A percentile compares a stretch with the other conserved stretches of the same genome.
These are phyloP conservation scores for Oxystoma pomonae DNA, from an alignment of 2,888 invertebrate genomes.

Conservation along the genomic window DNA sequence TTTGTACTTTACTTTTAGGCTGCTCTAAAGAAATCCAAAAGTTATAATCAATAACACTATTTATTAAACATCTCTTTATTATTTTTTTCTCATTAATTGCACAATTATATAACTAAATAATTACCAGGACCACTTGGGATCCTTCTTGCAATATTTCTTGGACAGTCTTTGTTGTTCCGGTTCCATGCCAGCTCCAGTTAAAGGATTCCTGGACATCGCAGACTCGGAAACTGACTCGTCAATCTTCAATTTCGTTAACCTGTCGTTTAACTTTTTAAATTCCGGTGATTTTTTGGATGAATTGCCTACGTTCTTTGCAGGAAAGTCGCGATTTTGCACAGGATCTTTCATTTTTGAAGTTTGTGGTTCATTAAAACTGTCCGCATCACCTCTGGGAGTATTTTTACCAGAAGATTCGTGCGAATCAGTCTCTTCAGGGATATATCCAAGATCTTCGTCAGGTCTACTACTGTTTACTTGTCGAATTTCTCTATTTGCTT, in stretches of 20 bases:
- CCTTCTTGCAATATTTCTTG: constrained; percentile 25
- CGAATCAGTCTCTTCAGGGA: not conserved
- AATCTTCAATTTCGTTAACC: not conserved
- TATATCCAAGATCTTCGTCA: not conserved
- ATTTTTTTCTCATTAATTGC: too few relatives aligned
- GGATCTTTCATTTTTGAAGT: not conserved
- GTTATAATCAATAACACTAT: too few relatives aligned
- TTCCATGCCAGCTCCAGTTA: constrained; percentile 37
- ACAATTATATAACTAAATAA: too few relatives aligned
- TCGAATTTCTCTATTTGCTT: not conserved
- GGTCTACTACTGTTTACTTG: not conserved
- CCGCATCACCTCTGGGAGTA: not conserved
- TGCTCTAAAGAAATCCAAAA: too few relatives aligned
- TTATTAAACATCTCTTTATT: too few relatives aligned
- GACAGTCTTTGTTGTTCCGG: constrained; percentile 26
- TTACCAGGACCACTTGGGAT: constrained; percentile 32
- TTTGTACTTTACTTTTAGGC: too few relatives aligned
- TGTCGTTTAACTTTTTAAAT: not conserved
- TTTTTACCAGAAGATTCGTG: not conserved
- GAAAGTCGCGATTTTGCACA: not conserved
- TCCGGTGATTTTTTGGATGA: not conserved
- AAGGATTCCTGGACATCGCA: constrained; percentile 33
- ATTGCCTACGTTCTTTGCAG: not conserved
- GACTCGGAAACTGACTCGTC: constrained; percentile 17
- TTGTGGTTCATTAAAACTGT: not conserved